Evolutionary conservation across 2,888 invertebrate genomes (phyloP).

Genomic region (Cephus nigrinus): DNA sequence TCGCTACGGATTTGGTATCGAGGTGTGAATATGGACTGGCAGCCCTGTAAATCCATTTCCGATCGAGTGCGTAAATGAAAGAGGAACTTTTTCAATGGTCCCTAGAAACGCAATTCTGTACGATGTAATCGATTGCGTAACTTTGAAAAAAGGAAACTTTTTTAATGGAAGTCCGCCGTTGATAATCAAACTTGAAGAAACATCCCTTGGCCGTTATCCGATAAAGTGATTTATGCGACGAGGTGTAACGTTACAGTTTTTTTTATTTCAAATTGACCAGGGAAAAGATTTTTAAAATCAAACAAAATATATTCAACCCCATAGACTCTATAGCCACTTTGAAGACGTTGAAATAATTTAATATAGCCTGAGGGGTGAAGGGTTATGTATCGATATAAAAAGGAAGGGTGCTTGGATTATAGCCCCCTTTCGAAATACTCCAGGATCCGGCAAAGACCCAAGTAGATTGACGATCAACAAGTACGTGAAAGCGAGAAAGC

Average conservation of each 20-base stretch:
- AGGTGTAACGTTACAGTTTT: neutral
- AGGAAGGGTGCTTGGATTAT: neutral
- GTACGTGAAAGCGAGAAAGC: neutral
- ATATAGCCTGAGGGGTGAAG: neutral
- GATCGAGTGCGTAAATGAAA: neutral
- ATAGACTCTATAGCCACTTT: neutral
- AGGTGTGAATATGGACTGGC: neutral
- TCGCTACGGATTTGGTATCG: neutral
- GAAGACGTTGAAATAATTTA: neutral
- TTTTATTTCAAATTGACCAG: neutral
- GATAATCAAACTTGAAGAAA: neutral
- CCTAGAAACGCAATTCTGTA: neutral
- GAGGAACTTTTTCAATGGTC: neutral
- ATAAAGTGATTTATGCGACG: neutral
- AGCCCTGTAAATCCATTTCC: neutral
- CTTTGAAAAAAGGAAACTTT: neutral
- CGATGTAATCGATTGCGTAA: neutral
- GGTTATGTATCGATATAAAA: neutral
- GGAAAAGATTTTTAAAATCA: neutral
- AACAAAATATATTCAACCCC: neutral
- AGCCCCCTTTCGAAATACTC: neutral
- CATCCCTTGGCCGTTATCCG: neutral
- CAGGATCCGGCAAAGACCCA: neutral
- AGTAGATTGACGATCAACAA: constrained; percentile 9
- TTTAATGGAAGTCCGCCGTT: neutral